Evolutionary conservation across 2,113 vertebrate genomes (phyloP), one percentile per base, ranked within the genome.

Genomic region (Plestiodon gilberti): DNA sequence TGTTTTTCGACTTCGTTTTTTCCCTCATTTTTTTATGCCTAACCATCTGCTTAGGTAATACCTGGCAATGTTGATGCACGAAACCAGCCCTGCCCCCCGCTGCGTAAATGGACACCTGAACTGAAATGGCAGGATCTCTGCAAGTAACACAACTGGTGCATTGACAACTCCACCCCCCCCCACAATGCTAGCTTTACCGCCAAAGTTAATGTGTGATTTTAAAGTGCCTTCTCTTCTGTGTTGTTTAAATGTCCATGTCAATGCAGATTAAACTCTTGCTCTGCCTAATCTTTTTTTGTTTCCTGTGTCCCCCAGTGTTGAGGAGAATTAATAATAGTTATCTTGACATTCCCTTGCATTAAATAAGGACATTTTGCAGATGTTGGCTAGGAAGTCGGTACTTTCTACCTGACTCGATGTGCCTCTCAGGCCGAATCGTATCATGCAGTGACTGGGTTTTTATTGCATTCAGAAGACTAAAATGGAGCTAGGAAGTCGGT

Each of bases 21-120:
- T 57, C 22, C 64, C 22, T 40, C 13, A 17, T 11, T 52, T 82
- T n/a, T 82, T 61, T 52, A 64, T 43, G 10, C 23, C 59, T 3
- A 1, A 70, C 88, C 89, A 90, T 90, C 94, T 94, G 91, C 87
- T 0, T 0, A 70, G n/a, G 83, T 71, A n/a, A 71, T 87, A 81
- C 52, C 3, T 70, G 78, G 0, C 43, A 65, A 7, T 1, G 10
- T 81, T 62, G 25, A 7, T n/a, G 6, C 23, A 57, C 6, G 43
- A 38, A 18, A 15, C 64, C 23, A 61, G 38, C 18, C 40, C 43
- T 74, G 25, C 25, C 18, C 14, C 25, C 73, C 33, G 6, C 0
- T 28, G 76, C 2, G 0, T 61, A 18, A 59, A 30, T 52, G 18
- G 83, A 1, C 48, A 38, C 86, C 84, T 18, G 69, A 33, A 4